Percentiles rank a stretch among this genome's conserved stretches.
phyloP scores from a whole-genome alignment of 2,113 vertebrate species.

The Kobus ellipsiprymnus region DNA sequence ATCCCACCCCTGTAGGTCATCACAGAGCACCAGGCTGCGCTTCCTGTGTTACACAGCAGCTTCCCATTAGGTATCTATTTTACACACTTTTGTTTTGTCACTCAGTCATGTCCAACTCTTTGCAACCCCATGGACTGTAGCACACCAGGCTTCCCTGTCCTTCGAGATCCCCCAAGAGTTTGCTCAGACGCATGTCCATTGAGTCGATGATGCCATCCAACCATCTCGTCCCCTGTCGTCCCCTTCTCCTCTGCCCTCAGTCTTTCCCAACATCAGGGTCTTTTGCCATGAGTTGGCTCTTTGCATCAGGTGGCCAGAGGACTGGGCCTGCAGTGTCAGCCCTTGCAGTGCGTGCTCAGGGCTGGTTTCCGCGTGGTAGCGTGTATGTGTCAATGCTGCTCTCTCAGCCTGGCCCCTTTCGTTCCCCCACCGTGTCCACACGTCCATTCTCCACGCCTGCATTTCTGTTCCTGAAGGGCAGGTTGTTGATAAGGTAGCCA shows the following conservation, averaged over 20 bases:
- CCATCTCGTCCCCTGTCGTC: neutral
- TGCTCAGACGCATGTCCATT: neutral
- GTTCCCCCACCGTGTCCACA: neutral
- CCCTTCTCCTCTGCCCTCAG: neutral
- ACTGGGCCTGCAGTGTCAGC: neutral
- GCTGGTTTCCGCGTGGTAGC: fast-evolving
- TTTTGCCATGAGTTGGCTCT: neutral
- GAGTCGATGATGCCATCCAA: neutral
- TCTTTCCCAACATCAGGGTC: neutral
- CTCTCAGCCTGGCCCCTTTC: neutral
- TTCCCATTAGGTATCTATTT: neutral
- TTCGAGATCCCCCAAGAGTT: neutral
- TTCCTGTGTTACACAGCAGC: neutral
- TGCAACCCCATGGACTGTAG: neutral
- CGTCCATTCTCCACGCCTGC: neutral
- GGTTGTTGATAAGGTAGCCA: neutral
- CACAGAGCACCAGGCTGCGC: neutral
- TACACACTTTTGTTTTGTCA: neutral
- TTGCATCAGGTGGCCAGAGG: neutral
- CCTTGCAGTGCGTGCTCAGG: neutral
- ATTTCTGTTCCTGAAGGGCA: neutral
- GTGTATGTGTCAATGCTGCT: neutral
- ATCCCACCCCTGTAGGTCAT: neutral
- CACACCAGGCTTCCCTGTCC: neutral
- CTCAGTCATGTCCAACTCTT: neutral